Evolutionary conservation across 2,888 invertebrate genomes (phyloP), one percentile per base, ranked within the genome.

Genomic region (Scelioninae gen. 2): DNA sequence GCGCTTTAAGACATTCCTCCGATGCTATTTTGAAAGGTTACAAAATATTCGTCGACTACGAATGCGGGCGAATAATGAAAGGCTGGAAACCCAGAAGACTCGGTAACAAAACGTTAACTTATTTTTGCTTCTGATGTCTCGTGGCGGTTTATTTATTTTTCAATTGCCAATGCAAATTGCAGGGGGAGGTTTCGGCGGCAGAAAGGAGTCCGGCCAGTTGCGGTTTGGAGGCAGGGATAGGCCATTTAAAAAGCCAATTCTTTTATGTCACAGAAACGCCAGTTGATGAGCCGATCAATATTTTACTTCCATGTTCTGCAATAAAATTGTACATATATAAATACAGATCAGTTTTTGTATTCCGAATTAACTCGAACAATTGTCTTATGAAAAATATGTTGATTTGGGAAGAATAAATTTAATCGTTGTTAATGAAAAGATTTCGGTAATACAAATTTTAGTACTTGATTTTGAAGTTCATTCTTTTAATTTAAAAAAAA

Each of bases 131-230:
- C 9, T 9, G 9, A 6, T 35, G 31, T 18, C 15, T 7, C 7
- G 9, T 13, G 5, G 48, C 19, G 28, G 37, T 58, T 68, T 43
- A 37, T 37, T 50, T 50, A 1, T 33, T 35, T 35, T 19, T 4
- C 18, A n/a, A n/a, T n/a, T n/a, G n/a, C 19, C 15, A 22, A 28
- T 63, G 50, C 37, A 45, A 41, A 64, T 81, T 82, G 5, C 39
- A 88, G 89, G 96, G 2, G 96, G 96, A 11, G 96, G 96, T 10
- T 93, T 95, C 82, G 95, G 95, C 2, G 96, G 96, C 0, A 90
- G 89, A 76, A 95, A 93, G 80, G 94, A 94, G 84, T 93, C 96
- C 0, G 96, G 96, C 0, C 96, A 96, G 82, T 87, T 96, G 39
- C 86, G 96, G 70, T 96, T 96, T 87, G 96, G 96, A 0, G 93